Evolutionary conservation across 2,797 vertebrate species (phyloP), one percentile per base, ranked within the genome.

Genomic region (Argentina silus): DNA sequence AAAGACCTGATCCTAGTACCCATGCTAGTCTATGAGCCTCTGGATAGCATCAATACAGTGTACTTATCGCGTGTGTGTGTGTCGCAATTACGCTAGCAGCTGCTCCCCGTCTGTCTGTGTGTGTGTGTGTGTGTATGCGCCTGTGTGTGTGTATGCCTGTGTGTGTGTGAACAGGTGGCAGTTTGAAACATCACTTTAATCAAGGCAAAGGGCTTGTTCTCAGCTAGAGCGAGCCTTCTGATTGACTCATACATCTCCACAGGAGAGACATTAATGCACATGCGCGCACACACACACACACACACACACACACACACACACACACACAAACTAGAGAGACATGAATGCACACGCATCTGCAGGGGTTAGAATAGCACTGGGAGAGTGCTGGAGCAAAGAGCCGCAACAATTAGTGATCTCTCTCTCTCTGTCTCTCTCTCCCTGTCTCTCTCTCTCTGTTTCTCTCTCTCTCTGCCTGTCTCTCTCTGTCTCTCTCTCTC

Each of bases 101-200:
- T 66, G 64, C 12, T 66, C 64, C 45, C 64, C 3, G 64, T 15
- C 64, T 50, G 45, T 15, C 17, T 27, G 45, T 47, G 19, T n/a
- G 36, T 42, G 11, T 43, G 14, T 6, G 47, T 11, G 19, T 19
- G 47, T 50, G 48, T 45, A 50, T 19, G 64, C 50, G 64, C 19
- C 45, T 17, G 56, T 11, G 21, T 45, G 53, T 36, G 27, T 36
- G 27, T 36, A 4, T 36, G 27, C 4, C 14, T n/a, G 36, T 42
- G 11, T 43, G 14, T 6, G 47, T 11, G 19, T 19, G 47, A 66
- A 66, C 64, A 66, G 64, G 64, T 66, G 64, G 64, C 64, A 21
- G 56, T 11, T 45, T 45, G 53, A 60, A 70, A 47, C 68, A 60
- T 42, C 50, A 56, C 51, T 70, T 70, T 70, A 27, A 66, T 66